Evolutionary conservation across 2,113 vertebrate genomes (phyloP).

Genomic region (Stigmatopora nigra): DNA sequence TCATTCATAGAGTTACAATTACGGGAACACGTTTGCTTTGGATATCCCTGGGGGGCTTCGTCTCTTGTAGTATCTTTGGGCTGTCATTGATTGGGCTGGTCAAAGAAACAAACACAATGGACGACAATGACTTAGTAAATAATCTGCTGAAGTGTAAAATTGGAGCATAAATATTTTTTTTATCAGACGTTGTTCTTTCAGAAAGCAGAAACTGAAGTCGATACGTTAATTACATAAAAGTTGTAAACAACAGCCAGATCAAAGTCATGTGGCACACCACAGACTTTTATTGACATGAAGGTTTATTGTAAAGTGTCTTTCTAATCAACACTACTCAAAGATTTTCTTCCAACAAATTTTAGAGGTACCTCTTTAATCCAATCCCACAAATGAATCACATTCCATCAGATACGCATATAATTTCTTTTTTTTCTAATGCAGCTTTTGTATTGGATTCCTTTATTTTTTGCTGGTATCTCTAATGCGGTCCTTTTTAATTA

Average conservation of each 20-base stretch:
- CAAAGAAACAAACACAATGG: conserved; percentile 15
- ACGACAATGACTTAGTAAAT: conserved; percentile 7
- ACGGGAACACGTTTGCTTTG: not conserved
- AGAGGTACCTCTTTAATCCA: not conserved
- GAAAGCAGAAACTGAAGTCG: not conserved
- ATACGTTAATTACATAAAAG: not conserved
- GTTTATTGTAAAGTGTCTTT: not conserved
- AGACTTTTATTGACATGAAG: not conserved
- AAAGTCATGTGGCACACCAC: not conserved
- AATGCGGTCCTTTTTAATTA: not conserved
- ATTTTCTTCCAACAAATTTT: not conserved
- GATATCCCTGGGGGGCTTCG: conserved; percentile 7
- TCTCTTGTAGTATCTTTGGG: conserved; percentile 11
- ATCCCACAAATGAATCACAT: not conserved
- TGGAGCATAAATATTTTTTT: conserved; percentile 2
- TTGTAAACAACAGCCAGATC: not conserved
- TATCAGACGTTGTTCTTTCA: not conserved
- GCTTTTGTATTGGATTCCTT: not conserved
- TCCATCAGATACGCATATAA: not conserved
- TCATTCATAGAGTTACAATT: conserved; percentile 27
- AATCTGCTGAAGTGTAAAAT: not conserved
- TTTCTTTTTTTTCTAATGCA: not conserved
- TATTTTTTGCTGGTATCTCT: not conserved
- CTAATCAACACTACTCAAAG: not conserved
- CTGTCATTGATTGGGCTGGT: not conserved